phyloP scores from a whole-genome alignment of 2,113 vertebrate genomes.

The Prolemur simus region DNA sequence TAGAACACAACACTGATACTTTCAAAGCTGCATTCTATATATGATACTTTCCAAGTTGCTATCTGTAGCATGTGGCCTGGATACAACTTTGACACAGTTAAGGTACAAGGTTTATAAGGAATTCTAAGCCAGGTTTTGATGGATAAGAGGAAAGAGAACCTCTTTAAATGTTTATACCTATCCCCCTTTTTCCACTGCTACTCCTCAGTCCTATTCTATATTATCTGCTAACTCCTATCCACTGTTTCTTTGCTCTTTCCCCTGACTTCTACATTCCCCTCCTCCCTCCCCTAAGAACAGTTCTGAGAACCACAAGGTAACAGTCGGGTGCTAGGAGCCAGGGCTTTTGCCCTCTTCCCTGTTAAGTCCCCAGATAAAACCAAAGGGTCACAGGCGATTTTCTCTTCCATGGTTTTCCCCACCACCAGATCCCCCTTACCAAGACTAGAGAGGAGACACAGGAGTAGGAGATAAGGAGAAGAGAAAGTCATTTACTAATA shows the following conservation, averaged over 20 bases:
- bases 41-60: background rate
- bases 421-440: background rate
- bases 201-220: background rate
- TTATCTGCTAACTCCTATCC: background rate
- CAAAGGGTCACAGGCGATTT: background rate
- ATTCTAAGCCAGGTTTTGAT: background rate
- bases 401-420: background rate
- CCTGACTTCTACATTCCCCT: background rate
- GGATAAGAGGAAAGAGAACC: background rate
- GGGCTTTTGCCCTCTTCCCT: background rate
- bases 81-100: background rate
- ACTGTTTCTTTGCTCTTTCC: background rate
- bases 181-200: background rate
- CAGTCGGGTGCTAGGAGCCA: background rate
- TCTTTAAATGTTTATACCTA: background rate
- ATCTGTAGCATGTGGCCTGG: background rate
- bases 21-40: constrained; percentile 9
- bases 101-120: background rate
- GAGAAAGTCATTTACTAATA: background rate
- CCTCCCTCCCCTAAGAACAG: background rate
- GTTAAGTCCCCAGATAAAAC: background rate
- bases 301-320: background rate
- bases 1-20: constrained; percentile 2
- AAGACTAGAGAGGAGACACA: background rate
- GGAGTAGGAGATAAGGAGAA: background rate